Percentiles rank a stretch among this genome's conserved stretches.
phyloP scores from a whole-genome alignment of 2,113 vertebrate species.

The Pardalotus punctatus region DNA sequence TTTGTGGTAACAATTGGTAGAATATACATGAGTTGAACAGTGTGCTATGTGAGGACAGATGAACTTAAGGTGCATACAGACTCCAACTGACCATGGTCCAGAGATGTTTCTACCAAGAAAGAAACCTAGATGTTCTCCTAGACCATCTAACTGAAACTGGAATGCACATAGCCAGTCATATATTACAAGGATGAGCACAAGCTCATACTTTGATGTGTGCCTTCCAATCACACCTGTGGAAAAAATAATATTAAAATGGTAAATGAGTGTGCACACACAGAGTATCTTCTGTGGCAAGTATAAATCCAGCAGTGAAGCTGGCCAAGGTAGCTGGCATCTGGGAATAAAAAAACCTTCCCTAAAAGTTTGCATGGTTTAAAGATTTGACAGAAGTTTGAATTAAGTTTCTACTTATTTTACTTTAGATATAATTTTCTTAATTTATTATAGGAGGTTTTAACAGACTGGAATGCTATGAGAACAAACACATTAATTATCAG shows the following conservation, averaged over 20 bases:
- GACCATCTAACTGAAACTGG: not conserved
- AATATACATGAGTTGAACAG: not conserved
- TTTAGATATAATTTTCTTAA: not conserved
- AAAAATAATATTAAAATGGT: not conserved
- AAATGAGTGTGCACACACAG: not conserved
- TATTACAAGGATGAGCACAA: not conserved
- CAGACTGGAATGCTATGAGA: not conserved
- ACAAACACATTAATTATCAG: not conserved
- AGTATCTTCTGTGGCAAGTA: not conserved
- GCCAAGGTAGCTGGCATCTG: not conserved
- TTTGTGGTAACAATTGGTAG: not conserved
- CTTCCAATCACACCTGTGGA: not conserved
- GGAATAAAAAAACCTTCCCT: not conserved
- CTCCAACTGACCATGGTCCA: not conserved
- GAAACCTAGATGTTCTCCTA: not conserved
- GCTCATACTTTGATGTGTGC: not conserved
- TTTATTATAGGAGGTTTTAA: not conserved
- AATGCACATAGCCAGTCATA: not conserved
- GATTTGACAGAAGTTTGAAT: not conserved
- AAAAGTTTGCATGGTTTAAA: not conserved
- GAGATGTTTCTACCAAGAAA: not conserved
- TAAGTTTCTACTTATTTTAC: not conserved
- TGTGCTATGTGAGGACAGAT: not conserved
- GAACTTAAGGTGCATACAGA: not conserved
- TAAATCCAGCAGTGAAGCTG: not conserved